Evolutionary conservation across 2,113 vertebrate genomes (phyloP), one percentile per base, ranked within the genome.

Genomic region (Oreocharis arfaki): DNA sequence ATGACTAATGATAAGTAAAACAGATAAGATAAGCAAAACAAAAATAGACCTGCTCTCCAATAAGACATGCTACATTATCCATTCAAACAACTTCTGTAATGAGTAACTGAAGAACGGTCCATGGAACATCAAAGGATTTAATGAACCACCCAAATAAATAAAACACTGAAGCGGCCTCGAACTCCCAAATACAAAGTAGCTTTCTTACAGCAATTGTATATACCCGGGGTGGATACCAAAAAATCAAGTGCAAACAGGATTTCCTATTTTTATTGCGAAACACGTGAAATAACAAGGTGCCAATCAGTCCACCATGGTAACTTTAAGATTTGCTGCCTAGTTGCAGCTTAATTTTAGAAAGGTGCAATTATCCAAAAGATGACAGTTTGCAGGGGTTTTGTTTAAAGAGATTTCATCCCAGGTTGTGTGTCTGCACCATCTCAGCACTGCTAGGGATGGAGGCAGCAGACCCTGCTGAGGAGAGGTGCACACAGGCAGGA

Each of bases 1-100:
- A 86, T 84, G 88, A 89, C 71, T 95, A 96, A 96, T 87, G 89
- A 89, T 81, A 95, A 95, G 86, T 71, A 93, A 96, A 97, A 89
- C 24, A 95, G 91, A 95, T 91, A 95, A 95, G 89, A 83, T 91
- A 96, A 91, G 81, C 89, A 91, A 93, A 94, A 91, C 71, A 95
- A 67, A 96, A 96, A 85, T 61, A 94, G 81, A 46, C 77, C 74
- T 85, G 92, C 64, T 71, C 42, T 60, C 84, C 65, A 87, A 89
- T 94, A 94, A 93, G 84, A 75, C 35, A 69, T 90, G 91, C 87
- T 87, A 91, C 91, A 96, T 95, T 96, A 89, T 92, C 84, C 84
- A 68, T 95, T 96, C 83, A 84, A 95, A 94, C 74, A 94, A 42
- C 84, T 91, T 83, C 70, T 73, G 0, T 93, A 94, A 94, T 85